These are phyloP conservation scores for Cisticola juncidis DNA, from an alignment of 2,113 vertebrate genomes.

Conservation along the genomic window DNA sequence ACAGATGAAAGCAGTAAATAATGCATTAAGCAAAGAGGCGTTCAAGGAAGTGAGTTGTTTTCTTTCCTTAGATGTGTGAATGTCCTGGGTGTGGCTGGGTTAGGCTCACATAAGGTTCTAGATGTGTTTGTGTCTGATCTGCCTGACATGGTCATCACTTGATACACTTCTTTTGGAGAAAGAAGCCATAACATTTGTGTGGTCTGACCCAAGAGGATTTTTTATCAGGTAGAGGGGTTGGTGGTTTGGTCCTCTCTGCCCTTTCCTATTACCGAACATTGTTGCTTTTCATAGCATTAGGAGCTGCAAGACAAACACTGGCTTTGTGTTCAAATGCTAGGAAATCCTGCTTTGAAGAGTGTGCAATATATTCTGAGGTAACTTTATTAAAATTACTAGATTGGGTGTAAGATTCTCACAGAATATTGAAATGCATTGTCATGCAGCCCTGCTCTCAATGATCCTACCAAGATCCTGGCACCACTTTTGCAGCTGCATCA, in stretches of 20 bases:
- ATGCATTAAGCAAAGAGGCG: neutral
- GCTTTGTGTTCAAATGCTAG: neutral
- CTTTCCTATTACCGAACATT: neutral
- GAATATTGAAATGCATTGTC: neutral
- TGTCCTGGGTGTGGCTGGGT: neutral
- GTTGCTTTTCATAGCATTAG: neutral
- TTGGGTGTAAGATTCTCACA: neutral
- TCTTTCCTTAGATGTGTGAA: neutral
- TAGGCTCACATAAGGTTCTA: neutral
- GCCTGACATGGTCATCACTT: neutral
- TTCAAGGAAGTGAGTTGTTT: neutral
- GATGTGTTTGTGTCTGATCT: neutral
- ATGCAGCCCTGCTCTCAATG: neutral
- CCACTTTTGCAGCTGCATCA: neutral
- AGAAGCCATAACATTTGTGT: neutral
- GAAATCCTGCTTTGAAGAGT: neutral
- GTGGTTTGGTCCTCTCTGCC: neutral
- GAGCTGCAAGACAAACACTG: neutral
- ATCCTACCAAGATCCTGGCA: neutral
- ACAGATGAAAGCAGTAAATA: neutral
- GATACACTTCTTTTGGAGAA: neutral
- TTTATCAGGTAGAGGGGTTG: accelerated
- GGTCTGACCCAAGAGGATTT: neutral
- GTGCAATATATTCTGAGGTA: neutral
- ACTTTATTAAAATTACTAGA: neutral